These are phyloP conservation scores for Pholis gunnellus DNA, from an alignment of 2,113 vertebrate genomes.

Conservation along the genomic window DNA sequence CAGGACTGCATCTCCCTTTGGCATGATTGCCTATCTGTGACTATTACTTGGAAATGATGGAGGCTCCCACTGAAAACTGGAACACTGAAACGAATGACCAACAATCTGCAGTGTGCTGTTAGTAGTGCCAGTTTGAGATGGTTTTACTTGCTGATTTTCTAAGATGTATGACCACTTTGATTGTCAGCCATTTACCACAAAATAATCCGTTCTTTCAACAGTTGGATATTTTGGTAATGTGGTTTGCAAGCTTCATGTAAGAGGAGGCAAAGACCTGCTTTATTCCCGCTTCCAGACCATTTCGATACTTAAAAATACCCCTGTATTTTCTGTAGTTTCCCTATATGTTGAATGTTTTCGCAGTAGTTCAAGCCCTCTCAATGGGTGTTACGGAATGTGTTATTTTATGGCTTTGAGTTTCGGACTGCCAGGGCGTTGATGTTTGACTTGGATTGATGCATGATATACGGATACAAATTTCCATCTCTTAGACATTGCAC, in stretches of 20 bases:
- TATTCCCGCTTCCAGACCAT: constrained; percentile 43
- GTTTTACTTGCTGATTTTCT: constrained; percentile 66
- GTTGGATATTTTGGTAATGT: constrained; percentile 66
- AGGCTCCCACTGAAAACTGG: constrained; percentile 51
- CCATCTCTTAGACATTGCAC: constrained; percentile 54
- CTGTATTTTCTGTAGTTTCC: constrained; percentile 49
- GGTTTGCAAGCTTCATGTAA: constrained; percentile 57
- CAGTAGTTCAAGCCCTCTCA: constrained; percentile 69
- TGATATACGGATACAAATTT: constrained; percentile 54
- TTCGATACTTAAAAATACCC: constrained; percentile 39
- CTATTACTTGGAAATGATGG: constrained; percentile 41
- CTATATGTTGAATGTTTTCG: constrained; percentile 68
- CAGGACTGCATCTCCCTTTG: constrained; percentile 12
- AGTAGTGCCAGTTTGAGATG: constrained; percentile 45
- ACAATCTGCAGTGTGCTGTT: constrained; percentile 30
- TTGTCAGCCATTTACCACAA: constrained; percentile 69
- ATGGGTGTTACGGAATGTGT: constrained; percentile 77
- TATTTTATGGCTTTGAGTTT: constrained; percentile 77
- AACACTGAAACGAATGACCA: constrained; percentile 56
- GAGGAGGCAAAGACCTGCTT: constrained; percentile 51
- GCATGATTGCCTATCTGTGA: constrained; percentile 22
- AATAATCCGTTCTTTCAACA: constrained; percentile 66
- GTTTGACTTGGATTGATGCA: constrained; percentile 76
- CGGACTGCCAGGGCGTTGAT: constrained; percentile 62
- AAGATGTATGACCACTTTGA: constrained; percentile 62